Evolutionary conservation across 1,140 invertebrate genomes (phyloP).

Genomic region (Zaprionus taronus): DNA sequence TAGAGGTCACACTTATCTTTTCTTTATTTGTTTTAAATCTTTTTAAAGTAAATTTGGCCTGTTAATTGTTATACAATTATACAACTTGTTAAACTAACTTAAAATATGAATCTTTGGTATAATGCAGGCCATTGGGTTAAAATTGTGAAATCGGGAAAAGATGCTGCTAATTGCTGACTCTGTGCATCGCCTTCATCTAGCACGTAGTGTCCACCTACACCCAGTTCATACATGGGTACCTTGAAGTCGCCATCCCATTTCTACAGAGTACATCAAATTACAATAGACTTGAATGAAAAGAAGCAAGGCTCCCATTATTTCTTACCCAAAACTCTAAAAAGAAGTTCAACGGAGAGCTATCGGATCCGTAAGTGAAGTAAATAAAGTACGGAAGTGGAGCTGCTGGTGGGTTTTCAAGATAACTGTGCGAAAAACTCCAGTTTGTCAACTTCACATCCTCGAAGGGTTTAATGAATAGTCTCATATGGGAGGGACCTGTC

Average conservation of each 20-base stretch:
- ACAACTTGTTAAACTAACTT: not conserved
- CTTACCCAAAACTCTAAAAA: constrained; percentile 33
- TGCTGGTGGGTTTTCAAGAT: constrained; percentile 85
- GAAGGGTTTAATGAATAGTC: constrained; percentile 88
- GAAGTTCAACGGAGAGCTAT: constrained; percentile 84
- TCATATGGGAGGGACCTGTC: constrained; percentile 89
- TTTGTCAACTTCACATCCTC: constrained; percentile 86
- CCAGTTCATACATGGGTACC: constrained; percentile 54
- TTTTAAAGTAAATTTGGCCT: no score
- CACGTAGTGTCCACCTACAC: constrained; percentile 51
- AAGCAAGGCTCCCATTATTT: accelerated
- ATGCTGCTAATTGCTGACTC: constrained; percentile 10
- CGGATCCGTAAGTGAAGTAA: constrained; percentile 87
- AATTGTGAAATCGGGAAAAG: constrained; percentile 14
- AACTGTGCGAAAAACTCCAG: constrained; percentile 87
- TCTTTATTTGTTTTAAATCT: not conserved
- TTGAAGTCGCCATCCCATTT: constrained; percentile 76
- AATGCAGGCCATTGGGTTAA: not conserved
- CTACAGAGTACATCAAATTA: constrained; percentile 65
- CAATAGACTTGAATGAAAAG: not conserved
- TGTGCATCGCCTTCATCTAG: constrained; percentile 35
- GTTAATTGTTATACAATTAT: no score
- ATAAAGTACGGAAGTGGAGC: constrained; percentile 87
- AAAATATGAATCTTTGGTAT: constrained; percentile 5
- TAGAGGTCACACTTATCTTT: not conserved